Base-by-base conservation (phyloP, 1,140 invertebrate species). In the Diorhabda carinulata region DNA sequence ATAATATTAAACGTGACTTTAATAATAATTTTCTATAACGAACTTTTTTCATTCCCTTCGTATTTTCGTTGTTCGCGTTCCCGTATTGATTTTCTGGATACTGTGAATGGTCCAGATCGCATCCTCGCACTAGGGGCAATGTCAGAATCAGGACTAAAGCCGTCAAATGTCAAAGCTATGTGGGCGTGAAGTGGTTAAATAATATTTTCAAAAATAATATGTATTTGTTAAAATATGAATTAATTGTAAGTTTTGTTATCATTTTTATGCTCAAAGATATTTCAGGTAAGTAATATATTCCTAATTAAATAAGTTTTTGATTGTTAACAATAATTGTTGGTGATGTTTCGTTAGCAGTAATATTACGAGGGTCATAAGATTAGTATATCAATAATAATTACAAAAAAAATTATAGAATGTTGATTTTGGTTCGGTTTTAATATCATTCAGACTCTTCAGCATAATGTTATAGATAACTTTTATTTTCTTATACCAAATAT, bases 171-270 rank as follows among this genome's bases (percentile, higher is more conserved):
- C 64, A 52, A 2, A 65, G 40, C 57, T 47, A 65, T 65, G 64
- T 65, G 56, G 64, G 64, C 64, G 64, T 65, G 57, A 65, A 47
- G 43, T 57, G 9, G 40, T 41, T 41, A 5, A 57, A 57, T 10
- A 65, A 56, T 57, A 40, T 47, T 57, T 65, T 10, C 42, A 47
- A 65, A 6, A 43, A 65, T 57, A 10, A 65, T 25, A 25, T 65
- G 64, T 41, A 57, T 56, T 57, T 65, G 7, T 57, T 65, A 45
- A 65, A 65, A 65, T 65, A 41, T 65, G 47, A 65, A 56, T 43
- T 65, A 41, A 41, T n/a, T 42, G 10, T 65, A 40, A 41, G 64
- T 65, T 65, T 65, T 57, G 25, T 65, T 43, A 3, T 57, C 43
- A 10, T 65, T 43, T 41, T 61, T 4, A 40, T 65, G 56, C 52